Conservation (phyloP, 2,888 invertebrate species). For the Cetonia aurata region DNA sequence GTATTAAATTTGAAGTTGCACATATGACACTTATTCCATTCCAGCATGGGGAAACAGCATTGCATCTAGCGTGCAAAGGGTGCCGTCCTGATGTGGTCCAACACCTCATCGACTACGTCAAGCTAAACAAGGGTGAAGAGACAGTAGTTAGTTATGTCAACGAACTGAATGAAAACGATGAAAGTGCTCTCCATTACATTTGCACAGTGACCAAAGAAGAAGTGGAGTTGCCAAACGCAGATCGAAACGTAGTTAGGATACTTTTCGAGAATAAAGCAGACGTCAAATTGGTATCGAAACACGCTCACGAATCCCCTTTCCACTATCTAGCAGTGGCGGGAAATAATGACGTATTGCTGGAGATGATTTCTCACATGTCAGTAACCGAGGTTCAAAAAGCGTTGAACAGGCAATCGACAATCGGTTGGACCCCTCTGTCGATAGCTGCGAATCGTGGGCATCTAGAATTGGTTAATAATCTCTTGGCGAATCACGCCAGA, state of each 20-base stretch:
- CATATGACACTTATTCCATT: too few species aligned
- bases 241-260: constrained; percentile 90
- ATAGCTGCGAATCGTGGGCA: constrained; percentile 98
- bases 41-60: constrained; percentile 93
- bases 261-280: constrained; percentile 94
- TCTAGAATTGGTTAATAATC: constrained; percentile 90
- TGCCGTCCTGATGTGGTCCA: constrained; percentile 88
- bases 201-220: constrained; percentile 90
- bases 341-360: constrained; percentile 93
- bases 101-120: constrained; percentile 87
- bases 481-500: constrained; percentile 94
- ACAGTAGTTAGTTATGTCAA: constrained; percentile 89
- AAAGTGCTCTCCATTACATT: constrained; percentile 94
- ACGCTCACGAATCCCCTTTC: constrained; percentile 93
- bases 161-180: constrained; percentile 90
- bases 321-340: constrained; percentile 96
- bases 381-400: constrained; percentile 93
- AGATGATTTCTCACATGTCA: constrained; percentile 93
- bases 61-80: constrained; percentile 93
- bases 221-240: constrained; percentile 78
- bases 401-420: constrained; percentile 92
- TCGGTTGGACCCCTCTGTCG: constrained; percentile 97
- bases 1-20: too few species aligned
- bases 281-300: constrained; percentile 85
- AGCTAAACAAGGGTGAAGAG: constrained; percentile 79